phyloP scores from a whole-genome alignment of 2,888 invertebrate genomes.

The Hirtodrosophila cameraria region DNA sequence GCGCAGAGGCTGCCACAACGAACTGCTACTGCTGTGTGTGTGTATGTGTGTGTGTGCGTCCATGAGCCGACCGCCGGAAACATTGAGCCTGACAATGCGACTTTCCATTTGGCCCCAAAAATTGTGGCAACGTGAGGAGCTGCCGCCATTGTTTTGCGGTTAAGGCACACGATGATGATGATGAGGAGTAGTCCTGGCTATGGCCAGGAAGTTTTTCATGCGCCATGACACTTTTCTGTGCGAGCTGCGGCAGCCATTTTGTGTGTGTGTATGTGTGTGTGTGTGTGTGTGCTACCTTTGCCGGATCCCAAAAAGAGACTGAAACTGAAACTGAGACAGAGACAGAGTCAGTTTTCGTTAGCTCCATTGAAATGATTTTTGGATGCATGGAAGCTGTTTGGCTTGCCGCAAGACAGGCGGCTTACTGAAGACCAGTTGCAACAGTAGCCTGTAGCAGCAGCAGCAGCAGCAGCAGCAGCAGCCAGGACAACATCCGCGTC shows the following conservation, averaged over 20 bases:
- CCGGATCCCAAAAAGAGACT: slow-evolving; percentile 25
- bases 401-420: slow-evolving; percentile 74
- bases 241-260: slow-evolving; percentile 73
- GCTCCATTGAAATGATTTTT: slow-evolving; percentile 75
- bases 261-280: slow-evolving; percentile 30
- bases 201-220: slow-evolving; percentile 78
- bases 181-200: slow-evolving; percentile 42
- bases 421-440: slow-evolving; percentile 57
- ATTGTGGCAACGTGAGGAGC: slow-evolving; percentile 45
- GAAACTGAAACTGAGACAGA: slow-evolving; percentile 4
- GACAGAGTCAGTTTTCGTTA: slow-evolving; percentile 18
- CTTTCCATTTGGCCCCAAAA: slow-evolving; percentile 67
- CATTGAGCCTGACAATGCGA: slow-evolving; percentile 81
- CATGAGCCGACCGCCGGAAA: slow-evolving; percentile 76
- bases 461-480: slow-evolving; percentile 33
- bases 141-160: slow-evolving; percentile 72
- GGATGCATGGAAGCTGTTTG: slow-evolving; percentile 79
- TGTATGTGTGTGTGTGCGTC: slow-evolving; percentile 13
- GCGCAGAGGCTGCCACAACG: slow-evolving; percentile 4
- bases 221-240: slow-evolving; percentile 80
- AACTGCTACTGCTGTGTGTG: background rate
- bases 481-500: slow-evolving; percentile 63
- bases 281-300: slow-evolving; percentile 41
- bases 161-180: slow-evolving; percentile 53
- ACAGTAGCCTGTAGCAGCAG: slow-evolving; percentile 28